These are phyloP conservation scores for Brachyalestes nurse DNA, from an alignment of 2,797 vertebrate species.

Conservation along the genomic window DNA sequence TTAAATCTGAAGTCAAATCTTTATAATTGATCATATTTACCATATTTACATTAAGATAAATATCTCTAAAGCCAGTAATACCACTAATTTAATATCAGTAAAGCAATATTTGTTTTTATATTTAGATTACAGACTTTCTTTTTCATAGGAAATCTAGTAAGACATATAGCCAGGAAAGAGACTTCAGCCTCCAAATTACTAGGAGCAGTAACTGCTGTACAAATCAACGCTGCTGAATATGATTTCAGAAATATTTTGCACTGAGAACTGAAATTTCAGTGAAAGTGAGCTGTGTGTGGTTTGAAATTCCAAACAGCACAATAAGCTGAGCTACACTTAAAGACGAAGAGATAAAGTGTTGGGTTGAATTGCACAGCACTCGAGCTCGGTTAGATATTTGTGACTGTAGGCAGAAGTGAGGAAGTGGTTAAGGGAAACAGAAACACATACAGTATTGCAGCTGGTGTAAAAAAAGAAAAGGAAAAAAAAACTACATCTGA, in stretches of 20 bases:
- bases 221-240: not conserved
- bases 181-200: not conserved
- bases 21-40: no score
- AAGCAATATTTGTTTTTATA: not conserved
- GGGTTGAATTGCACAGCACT: not conserved
- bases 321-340: not conserved
- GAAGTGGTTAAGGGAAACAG: constrained; percentile 61
- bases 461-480: no score
- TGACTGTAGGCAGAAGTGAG: constrained; percentile 44
- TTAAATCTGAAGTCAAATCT: no score
- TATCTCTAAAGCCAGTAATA: no score
- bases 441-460: constrained; percentile 44
- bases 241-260: not conserved
- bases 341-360: not conserved
- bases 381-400: constrained; percentile 36
- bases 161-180: not conserved
- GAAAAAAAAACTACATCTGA: constrained; percentile 40
- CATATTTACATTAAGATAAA: no score
- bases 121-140: not conserved
- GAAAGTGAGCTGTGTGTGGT: not conserved
- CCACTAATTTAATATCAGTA: no score
- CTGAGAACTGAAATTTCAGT: not conserved
- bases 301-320: constrained; percentile 10
- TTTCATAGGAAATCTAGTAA: not conserved
- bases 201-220: not conserved